These are phyloP conservation scores for Melanotaenia trifasciata DNA, from an alignment of 2,797 vertebrate species.

Conservation along the genomic window DNA sequence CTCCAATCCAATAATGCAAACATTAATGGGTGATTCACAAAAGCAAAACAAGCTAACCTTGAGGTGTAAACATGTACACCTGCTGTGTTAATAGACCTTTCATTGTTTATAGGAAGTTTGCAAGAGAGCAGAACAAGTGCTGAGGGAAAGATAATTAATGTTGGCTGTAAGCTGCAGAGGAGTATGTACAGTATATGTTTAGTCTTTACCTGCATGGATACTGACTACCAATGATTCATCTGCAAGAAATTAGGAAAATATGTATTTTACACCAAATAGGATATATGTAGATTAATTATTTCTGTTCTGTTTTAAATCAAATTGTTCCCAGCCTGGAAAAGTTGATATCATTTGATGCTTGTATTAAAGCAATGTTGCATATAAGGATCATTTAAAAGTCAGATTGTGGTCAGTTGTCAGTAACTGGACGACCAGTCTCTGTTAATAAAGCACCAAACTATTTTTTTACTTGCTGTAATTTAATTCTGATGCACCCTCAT, in stretches of 20 bases:
- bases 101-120: constrained; percentile 39
- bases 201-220: constrained; percentile 46
- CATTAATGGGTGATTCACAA: constrained; percentile 7
- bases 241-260: constrained; percentile 21
- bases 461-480: constrained; percentile 11
- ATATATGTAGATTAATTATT: constrained; percentile 1
- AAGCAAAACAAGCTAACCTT: constrained; percentile 34
- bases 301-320: constrained; percentile 5
- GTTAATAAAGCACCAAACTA: constrained; percentile 19
- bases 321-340: constrained; percentile 10
- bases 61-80: constrained; percentile 40
- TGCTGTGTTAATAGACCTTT: constrained; percentile 22
- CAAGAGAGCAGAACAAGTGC: constrained; percentile 23
- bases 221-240: constrained; percentile 17
- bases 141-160: constrained; percentile 41
- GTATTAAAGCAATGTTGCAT: constrained; percentile 12
- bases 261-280: not conserved
- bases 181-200: constrained; percentile 22
- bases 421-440: constrained; percentile 19
- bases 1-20: constrained; percentile 12
- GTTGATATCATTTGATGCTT: constrained; percentile 10
- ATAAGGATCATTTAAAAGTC: not conserved
- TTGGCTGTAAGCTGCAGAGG: constrained; percentile 18
- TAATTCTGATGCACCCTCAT: constrained; percentile 23
- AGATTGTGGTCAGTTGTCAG: constrained; percentile 24